phyloP scores from a whole-genome alignment of 1,140 invertebrate genomes.

The Sycobia sp. region DNA sequence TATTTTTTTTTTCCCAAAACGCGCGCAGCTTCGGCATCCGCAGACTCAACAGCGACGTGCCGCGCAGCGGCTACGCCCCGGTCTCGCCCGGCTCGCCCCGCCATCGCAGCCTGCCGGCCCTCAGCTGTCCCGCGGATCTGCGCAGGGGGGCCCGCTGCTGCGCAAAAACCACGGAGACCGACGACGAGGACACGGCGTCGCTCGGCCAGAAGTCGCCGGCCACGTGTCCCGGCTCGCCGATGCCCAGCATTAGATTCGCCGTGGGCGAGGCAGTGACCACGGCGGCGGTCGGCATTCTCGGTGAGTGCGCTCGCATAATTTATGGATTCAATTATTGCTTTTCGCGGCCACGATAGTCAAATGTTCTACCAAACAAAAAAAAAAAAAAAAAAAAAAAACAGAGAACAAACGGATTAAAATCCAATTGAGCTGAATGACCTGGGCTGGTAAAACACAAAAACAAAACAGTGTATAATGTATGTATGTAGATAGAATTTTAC shows the following conservation, averaged over 20 bases:
- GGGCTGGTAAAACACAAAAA: no score
- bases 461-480: no score
- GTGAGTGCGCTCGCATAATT: slow-evolving; percentile 36
- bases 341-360: slow-evolving; percentile 28
- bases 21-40: no score
- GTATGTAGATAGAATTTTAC: no score
- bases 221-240: slow-evolving; percentile 53
- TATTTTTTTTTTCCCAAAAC: no score
- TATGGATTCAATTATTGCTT: slow-evolving; percentile 22
- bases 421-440: no score
- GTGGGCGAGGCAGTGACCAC: slow-evolving; percentile 70
- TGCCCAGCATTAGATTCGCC: slow-evolving; percentile 68
- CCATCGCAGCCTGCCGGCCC: slow-evolving; percentile 55
- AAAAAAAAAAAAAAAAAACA: no score
- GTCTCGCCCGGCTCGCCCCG: slow-evolving; percentile 49
- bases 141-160: slow-evolving; percentile 21
- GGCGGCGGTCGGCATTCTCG: slow-evolving; percentile 43
- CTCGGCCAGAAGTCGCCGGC: slow-evolving; percentile 48
- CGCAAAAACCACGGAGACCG: slow-evolving; percentile 32
- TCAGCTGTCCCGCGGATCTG: slow-evolving; percentile 40
- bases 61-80: slow-evolving; percentile 43
- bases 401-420: no score
- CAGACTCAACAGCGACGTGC: slow-evolving; percentile 56
- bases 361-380: no score
- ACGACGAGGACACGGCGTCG: slow-evolving; percentile 24